Conservation (phyloP, 2,797 vertebrate genomes). For the Phataginus tricuspis region DNA sequence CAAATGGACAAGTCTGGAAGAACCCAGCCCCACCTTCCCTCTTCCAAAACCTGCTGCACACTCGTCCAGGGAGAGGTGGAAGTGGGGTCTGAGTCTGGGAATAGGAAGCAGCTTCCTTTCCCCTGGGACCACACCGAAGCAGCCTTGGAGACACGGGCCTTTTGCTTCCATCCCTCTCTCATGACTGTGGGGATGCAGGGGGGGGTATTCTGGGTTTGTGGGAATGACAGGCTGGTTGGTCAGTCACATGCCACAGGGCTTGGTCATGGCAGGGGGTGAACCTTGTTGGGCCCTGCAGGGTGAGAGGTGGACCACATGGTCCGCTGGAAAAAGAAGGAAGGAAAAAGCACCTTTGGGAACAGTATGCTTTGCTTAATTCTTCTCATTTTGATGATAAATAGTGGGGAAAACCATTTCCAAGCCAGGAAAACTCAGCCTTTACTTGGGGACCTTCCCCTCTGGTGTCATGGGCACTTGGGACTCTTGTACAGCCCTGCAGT, state of each 20-base stretch:
- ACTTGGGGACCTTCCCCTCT: background rate
- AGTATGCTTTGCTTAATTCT: background rate
- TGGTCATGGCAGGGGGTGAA: background rate
- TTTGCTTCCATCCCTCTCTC: background rate
- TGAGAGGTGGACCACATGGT: background rate
- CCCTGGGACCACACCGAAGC: background rate
- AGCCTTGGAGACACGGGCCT: background rate
- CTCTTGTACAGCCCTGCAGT: background rate
- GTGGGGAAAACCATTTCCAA: accelerated
- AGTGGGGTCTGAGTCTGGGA: background rate
- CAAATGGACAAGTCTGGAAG: background rate
- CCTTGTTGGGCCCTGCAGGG: background rate
- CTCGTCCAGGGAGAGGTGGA: background rate
- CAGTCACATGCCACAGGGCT: background rate
- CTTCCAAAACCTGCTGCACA: background rate
- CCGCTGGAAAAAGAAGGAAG: conserved; percentile 13
- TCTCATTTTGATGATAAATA: background rate
- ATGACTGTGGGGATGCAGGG: background rate
- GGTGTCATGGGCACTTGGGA: background rate
- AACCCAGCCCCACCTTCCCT: background rate
- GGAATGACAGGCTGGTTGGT: background rate
- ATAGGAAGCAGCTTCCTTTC: background rate
- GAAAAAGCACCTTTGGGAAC: background rate
- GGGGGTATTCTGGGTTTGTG: background rate
- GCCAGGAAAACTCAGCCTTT: background rate